phyloP scores from a whole-genome alignment of 2,113 vertebrate genomes.

The Neolamprologus ventralis region DNA sequence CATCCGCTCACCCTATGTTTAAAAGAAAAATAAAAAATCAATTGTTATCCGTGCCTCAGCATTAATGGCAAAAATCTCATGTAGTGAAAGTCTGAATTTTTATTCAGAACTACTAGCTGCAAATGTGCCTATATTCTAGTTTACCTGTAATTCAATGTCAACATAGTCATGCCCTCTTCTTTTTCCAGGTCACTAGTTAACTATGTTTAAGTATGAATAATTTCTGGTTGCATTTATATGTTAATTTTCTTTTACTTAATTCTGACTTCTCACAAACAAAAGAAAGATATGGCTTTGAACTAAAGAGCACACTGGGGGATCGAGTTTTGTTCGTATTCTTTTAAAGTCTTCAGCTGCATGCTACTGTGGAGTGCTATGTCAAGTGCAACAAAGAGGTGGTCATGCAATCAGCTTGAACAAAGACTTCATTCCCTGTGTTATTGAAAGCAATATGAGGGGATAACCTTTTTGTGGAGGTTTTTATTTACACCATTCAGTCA shows the following conservation, averaged over 20 bases:
- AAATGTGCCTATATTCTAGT: background rate
- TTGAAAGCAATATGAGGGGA: conserved; percentile 53
- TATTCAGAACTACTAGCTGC: background rate
- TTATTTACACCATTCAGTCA: conserved; percentile 48
- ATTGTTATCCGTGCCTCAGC: background rate
- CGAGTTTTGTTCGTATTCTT: conserved; percentile 27
- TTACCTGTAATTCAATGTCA: background rate
- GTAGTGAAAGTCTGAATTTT: background rate
- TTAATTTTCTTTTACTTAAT: conserved; percentile 45
- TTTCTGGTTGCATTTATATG: conserved; percentile 63
- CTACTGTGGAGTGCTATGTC: conserved; percentile 41
- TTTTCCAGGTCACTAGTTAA: conserved; percentile 39
- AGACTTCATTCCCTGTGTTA: conserved; percentile 38
- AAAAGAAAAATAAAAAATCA: background rate
- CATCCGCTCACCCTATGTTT: background rate
- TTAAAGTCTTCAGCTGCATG: conserved; percentile 39
- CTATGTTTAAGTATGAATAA: conserved; percentile 43
- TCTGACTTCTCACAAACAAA: conserved; percentile 30
- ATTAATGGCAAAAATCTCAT: background rate
- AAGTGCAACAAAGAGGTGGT: conserved; percentile 49
- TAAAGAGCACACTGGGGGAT: conserved; percentile 17
- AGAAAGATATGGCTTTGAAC: conserved; percentile 43
- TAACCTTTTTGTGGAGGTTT: conserved; percentile 50
- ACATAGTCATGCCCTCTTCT: background rate
- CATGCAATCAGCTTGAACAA: conserved; percentile 62